Percentiles rank a stretch among this genome's conserved stretches.
Evolutionary conservation across 1,140 invertebrate species (phyloP).

Genomic region (Drosophila ercepeae): DNA sequence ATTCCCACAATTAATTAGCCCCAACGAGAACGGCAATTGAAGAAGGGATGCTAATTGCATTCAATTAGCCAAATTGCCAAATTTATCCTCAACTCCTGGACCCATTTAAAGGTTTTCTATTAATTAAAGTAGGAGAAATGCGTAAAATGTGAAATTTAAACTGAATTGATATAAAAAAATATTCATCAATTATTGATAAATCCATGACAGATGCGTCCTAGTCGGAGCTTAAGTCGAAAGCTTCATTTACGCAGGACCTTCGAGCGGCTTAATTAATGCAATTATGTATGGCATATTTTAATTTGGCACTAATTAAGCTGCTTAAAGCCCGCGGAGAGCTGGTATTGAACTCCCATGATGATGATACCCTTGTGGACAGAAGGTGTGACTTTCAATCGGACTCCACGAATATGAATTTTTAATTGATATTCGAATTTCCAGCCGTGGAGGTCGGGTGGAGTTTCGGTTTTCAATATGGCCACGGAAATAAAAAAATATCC

Average conservation of each 20-base stretch:
- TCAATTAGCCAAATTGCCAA: constrained; percentile 77
- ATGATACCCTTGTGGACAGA: neutral
- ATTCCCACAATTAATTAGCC: constrained; percentile 72
- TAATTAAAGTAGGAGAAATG: constrained; percentile 34
- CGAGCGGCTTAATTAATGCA: constrained; percentile 43
- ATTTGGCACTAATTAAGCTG: constrained; percentile 52
- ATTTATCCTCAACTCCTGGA: constrained; percentile 23
- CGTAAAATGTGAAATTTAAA: constrained; percentile 22
- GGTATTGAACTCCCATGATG: constrained; percentile 7
- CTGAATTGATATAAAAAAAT: constrained; percentile 41
- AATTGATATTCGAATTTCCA: constrained; percentile 56
- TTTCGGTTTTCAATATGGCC: constrained; percentile 28
- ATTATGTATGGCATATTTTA: constrained; percentile 31
- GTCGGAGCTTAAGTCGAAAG: constrained; percentile 23
- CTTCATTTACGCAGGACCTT: constrained; percentile 33
- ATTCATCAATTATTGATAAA: constrained; percentile 45
- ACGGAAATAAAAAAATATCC: constrained; percentile 32
- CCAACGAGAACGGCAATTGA: constrained; percentile 19
- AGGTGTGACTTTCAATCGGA: constrained; percentile 14
- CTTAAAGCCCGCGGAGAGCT: constrained; percentile 13
- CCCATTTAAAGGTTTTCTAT: constrained; percentile 16
- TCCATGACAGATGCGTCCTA: constrained; percentile 1
- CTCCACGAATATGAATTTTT: constrained; percentile 28
- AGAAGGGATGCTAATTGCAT: constrained; percentile 68
- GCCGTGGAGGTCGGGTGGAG: neutral